Evolutionary conservation across 1,140 invertebrate genomes (phyloP).

Genomic region (Cephus cinctus): DNA sequence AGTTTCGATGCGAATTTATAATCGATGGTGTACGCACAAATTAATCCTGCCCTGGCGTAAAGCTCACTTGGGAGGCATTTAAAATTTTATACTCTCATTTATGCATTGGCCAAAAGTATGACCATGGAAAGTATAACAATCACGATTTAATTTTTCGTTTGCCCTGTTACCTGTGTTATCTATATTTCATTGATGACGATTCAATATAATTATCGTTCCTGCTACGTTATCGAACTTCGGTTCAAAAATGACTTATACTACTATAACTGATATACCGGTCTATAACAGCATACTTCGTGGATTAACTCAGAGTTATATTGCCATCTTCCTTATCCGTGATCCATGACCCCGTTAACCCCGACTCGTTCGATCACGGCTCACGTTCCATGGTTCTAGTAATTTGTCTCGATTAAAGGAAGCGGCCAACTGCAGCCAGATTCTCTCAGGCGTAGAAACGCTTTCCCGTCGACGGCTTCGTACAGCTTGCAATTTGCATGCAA

Average conservation of each 20-base stretch:
- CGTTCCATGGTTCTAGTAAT: conserved; percentile 33
- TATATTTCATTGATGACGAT: not conserved
- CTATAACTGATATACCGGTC: not conserved
- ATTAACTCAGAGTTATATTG: conserved; percentile 2
- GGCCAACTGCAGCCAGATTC: no score
- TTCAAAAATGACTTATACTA: not conserved
- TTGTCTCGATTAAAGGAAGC: conserved; percentile 38
- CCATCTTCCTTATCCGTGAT: conserved; percentile 7
- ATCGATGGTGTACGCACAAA: conserved; percentile 21
- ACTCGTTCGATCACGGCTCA: conserved; percentile 30
- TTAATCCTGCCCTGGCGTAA: conserved; percentile 18
- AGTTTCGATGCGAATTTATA: conserved; percentile 37
- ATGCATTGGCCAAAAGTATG: conserved; percentile 3
- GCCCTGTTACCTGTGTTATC: not conserved
- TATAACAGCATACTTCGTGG: not conserved
- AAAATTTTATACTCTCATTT: conserved; percentile 7
- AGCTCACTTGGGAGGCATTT: conserved; percentile 16
- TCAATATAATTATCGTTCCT: conserved; percentile 4
- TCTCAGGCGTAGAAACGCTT: no score
- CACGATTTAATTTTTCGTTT: conserved; percentile 6
- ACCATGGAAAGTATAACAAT: conserved; percentile 8
- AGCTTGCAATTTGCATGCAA: no score
- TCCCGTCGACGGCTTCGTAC: no score
- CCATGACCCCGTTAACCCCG: conserved; percentile 13
- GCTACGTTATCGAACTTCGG: conserved; percentile 2